Evolutionary conservation across 2,113 vertebrate genomes (phyloP), one percentile per base, ranked within the genome.

Genomic region (Thunnus thynnus): DNA sequence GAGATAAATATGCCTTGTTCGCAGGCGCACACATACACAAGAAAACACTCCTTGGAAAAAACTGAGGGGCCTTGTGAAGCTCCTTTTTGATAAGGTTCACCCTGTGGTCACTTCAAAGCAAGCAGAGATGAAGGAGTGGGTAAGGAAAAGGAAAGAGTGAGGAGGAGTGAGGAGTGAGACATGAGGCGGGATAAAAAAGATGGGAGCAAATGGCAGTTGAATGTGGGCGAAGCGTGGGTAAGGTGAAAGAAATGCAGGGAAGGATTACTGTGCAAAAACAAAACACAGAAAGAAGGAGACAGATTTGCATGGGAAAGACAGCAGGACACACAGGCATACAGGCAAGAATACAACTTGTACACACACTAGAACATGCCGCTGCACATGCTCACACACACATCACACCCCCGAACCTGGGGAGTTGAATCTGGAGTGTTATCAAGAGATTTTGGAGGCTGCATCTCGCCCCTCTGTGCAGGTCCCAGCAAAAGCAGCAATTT

Each of bases 31-130:
- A 1, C 72, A 80, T 36, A 69, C 27, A 65, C 10, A 71, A 52
- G 27, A 44, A 58, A 55, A 55, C 46, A 64, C 60, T 36, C n/a
- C 30, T 41, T 61, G 52, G 50, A 66, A 85, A 79, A 75, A 55
- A 27, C 64, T 62, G 56, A 85, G 30, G 52, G 75, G 58, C 57
- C 69, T 61, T 50, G 52, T 44, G 50, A 64, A 82, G 75, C 71
- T 80, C 25, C 46, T 36, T 83, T 30, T 80, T 87, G 80, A 86
- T 81, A 51, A 78, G 73, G 82, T 55, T 62, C 52, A 55, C 65
- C 56, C 77, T 79, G 64, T 89, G 87, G 88, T 86, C 88, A 90
- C 71, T 87, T 89, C 87, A 88, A 91, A 89, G 74, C 65, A 91
- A 89, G 74, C 65, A 20, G 48, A 78, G 71, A 79, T 83, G 84